Evolutionary conservation across 2,888 invertebrate species (phyloP).

Genomic region (Apodemia duryi): DNA sequence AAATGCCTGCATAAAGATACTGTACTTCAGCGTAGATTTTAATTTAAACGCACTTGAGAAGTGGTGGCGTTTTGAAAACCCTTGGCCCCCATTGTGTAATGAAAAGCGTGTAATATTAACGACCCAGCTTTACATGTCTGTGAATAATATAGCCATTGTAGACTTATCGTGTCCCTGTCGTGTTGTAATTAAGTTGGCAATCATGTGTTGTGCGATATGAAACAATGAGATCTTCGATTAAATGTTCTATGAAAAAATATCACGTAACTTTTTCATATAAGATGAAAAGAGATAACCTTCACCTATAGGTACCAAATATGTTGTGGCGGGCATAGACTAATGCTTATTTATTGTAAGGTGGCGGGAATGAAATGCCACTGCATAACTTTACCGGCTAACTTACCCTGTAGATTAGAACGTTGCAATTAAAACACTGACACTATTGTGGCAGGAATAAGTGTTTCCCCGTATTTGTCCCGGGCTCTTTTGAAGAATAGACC

Average conservation of each 20-base stretch:
- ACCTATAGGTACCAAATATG: too few relatives aligned
- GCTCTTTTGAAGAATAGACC: too few relatives aligned
- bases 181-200: slow-evolving; percentile 2
- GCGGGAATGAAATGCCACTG: too few relatives aligned
- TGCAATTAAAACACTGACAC: too few relatives aligned
- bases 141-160: slow-evolving; percentile 10
- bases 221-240: slow-evolving; percentile 5
- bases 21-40: background rate
- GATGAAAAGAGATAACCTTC: too few relatives aligned
- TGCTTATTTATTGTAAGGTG: too few relatives aligned
- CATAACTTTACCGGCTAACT: too few relatives aligned
- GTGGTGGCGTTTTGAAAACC: slow-evolving; percentile 2
- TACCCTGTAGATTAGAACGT: too few relatives aligned
- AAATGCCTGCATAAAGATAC: background rate
- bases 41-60: background rate
- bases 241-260: background rate
- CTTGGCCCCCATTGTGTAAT: slow-evolving; percentile 6
- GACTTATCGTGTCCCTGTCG: background rate
- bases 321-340: too few relatives aligned
- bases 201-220: background rate
- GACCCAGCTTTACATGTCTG: slow-evolving; percentile 11
- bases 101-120: slow-evolving; percentile 6
- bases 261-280: too few relatives aligned
- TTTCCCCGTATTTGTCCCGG: too few relatives aligned
- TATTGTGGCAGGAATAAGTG: too few relatives aligned